These are phyloP conservation scores for Pharmacophagus antenor DNA, from an alignment of 2,888 invertebrate species.

Conservation along the genomic window DNA sequence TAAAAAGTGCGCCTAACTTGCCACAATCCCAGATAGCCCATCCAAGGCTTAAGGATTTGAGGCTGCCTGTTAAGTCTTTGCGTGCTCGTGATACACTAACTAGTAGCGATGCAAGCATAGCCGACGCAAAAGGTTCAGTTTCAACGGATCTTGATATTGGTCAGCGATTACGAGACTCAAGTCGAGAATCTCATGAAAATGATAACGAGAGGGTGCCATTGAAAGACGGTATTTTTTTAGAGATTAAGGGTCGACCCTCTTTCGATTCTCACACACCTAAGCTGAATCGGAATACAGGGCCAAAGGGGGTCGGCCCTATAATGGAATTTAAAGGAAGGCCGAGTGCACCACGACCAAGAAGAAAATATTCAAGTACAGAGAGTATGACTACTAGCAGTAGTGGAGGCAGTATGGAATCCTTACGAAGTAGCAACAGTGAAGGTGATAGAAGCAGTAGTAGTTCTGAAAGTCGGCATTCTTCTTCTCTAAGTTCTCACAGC, in stretches of 20 bases:
- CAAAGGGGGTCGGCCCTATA: slow-evolving; percentile 81
- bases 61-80: slow-evolving; percentile 86
- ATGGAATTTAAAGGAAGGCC: slow-evolving; percentile 84
- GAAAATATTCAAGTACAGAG: slow-evolving; percentile 89
- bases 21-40: slow-evolving; percentile 85
- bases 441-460: slow-evolving; percentile 92
- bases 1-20: slow-evolving; percentile 89
- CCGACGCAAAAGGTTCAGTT: slow-evolving; percentile 80
- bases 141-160: slow-evolving; percentile 74
- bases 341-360: slow-evolving; percentile 73
- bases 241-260: slow-evolving; percentile 86
- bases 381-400: slow-evolving; percentile 94
- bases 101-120: slow-evolving; percentile 83
- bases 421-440: slow-evolving; percentile 92
- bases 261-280: slow-evolving; percentile 79
- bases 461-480: slow-evolving; percentile 91
- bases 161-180: slow-evolving; percentile 73
- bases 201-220: slow-evolving; percentile 86
- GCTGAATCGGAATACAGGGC: slow-evolving; percentile 78
- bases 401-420: slow-evolving; percentile 92
- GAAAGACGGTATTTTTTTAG: slow-evolving; percentile 86
- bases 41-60: slow-evolving; percentile 86
- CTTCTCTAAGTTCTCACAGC: slow-evolving; percentile 91
- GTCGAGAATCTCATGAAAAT: slow-evolving; percentile 82
- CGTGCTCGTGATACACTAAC: slow-evolving; percentile 82